Evolutionary conservation across 2,888 invertebrate genomes (phyloP).

Genomic region (Calameuta filiformis): DNA sequence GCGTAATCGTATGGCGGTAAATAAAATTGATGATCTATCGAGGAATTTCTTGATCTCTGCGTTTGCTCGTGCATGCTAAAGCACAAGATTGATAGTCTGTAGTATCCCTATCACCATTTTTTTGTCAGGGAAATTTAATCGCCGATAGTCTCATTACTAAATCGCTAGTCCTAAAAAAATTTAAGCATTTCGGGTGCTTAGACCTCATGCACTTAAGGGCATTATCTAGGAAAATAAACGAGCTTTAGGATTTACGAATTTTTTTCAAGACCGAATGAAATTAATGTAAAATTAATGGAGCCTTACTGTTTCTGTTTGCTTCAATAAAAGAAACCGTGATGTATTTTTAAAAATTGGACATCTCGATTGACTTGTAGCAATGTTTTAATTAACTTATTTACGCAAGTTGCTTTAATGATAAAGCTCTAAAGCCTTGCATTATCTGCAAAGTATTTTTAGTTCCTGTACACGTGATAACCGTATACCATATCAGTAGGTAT

Average conservation of each 20-base stretch:
- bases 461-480: not conserved
- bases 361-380: too few species aligned
- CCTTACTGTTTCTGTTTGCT: not conserved
- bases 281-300: not conserved
- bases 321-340: too few species aligned
- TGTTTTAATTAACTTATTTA: too few species aligned
- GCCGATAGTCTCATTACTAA: not conserved
- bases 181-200: too few species aligned
- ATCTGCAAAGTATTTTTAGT: not conserved
- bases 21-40: conserved; percentile 23
- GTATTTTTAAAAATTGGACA: too few species aligned
- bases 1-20: not conserved
- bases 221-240: not conserved
- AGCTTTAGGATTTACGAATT: not conserved
- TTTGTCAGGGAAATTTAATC: not conserved
- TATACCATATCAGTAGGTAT: not conserved
- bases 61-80: conserved; percentile 15
- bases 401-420: too few species aligned
- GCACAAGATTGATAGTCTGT: conserved; percentile 22
- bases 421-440: too few species aligned
- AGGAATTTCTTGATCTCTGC: conserved; percentile 9
- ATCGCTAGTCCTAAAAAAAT: not conserved
- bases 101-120: not conserved
- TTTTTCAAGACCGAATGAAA: not conserved
- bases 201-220: not conserved